phyloP scores from a whole-genome alignment of 2,888 invertebrate genomes.

The Harpagoxenus sublaevis region DNA sequence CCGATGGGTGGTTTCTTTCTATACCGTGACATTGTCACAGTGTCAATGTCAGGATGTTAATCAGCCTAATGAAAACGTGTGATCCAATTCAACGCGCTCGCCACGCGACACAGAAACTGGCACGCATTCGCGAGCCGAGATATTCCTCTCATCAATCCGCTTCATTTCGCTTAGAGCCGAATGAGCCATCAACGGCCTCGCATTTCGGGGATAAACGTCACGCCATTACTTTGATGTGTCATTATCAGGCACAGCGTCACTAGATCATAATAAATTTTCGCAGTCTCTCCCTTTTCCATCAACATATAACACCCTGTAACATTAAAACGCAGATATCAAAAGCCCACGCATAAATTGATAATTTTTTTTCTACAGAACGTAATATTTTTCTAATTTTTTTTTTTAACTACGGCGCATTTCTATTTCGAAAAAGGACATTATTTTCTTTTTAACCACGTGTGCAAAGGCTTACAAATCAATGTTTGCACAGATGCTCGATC shows the following conservation, averaged over 20 bases:
- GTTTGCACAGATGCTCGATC: background rate
- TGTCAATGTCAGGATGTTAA: slow-evolving; percentile 42
- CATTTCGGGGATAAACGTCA: background rate
- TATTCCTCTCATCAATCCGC: background rate
- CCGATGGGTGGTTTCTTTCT: background rate
- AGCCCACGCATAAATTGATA: background rate
- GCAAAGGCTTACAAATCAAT: background rate
- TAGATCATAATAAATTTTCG: background rate
- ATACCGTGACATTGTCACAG: background rate
- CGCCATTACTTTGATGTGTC: slow-evolving; percentile 2
- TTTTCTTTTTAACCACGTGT: background rate
- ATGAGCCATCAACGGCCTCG: slow-evolving; percentile 11
- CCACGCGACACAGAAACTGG: slow-evolving; percentile 16
- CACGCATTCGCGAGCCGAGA: slow-evolving; percentile 8
- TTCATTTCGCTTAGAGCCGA: slow-evolving; percentile 19
- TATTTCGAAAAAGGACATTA: background rate
- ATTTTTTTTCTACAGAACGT: background rate
- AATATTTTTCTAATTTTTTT: background rate
- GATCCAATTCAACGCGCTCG: slow-evolving; percentile 6
- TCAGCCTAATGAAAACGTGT: slow-evolving; percentile 45
- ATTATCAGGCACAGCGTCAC: background rate
- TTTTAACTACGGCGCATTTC: background rate
- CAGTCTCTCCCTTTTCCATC: too few species aligned
- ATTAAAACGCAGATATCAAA: slow-evolving; percentile 4
- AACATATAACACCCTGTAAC: background rate